phyloP scores from a whole-genome alignment of 2,113 vertebrate species.

The Pedionomus torquatus region DNA sequence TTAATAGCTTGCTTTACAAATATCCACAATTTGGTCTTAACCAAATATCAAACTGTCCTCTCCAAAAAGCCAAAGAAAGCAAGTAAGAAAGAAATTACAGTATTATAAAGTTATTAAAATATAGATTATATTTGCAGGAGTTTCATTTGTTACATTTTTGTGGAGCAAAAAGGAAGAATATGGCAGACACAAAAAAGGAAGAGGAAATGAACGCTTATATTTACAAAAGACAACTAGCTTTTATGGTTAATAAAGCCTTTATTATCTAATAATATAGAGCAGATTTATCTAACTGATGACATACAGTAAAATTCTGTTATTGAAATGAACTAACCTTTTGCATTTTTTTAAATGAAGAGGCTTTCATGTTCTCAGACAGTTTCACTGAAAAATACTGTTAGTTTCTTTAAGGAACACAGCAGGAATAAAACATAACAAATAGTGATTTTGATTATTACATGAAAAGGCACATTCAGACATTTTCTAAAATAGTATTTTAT shows the following conservation, averaged over 20 bases:
- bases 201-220: not conserved
- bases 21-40: not conserved
- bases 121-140: not conserved
- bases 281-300: not conserved
- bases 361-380: constrained; percentile 96
- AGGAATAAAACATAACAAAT: not conserved
- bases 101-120: not conserved
- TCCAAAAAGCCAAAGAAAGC: not conserved
- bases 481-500: not conserved
- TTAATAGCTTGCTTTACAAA: not conserved
- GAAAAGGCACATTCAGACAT: not conserved
- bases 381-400: constrained; percentile 98
- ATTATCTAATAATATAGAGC: not conserved
- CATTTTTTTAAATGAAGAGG: constrained; percentile 95
- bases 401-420: constrained; percentile 76
- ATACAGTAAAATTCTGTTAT: not conserved
- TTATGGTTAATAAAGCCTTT: not conserved
- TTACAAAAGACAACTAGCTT: not conserved
- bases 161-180: accelerated
- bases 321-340: constrained; percentile 85
- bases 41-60: not conserved
- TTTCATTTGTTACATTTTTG: not conserved
- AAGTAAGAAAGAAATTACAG: not conserved
- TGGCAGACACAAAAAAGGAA: not conserved
- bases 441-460: not conserved